Base-by-base conservation (phyloP, 92 coral and sea anemone genomes). In the Parazoanthus atlanticus region DNA sequence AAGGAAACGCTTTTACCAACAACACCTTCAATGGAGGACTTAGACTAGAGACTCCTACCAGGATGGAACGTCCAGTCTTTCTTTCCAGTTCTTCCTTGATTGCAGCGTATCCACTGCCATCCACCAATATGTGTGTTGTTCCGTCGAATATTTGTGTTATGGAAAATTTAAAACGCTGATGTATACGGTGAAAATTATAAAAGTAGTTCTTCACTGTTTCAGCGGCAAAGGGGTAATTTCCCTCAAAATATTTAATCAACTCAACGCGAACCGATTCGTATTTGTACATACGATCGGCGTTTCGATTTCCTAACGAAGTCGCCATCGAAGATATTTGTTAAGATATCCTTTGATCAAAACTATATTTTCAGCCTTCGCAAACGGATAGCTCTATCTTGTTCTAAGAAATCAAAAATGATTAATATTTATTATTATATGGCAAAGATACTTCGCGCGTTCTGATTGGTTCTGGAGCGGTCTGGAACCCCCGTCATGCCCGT, bases 201-300 rank as follows among this genome's bases (percentile, higher is more conserved):
- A 89, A 89, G 69, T 89, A 89, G 25, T 65, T 13, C 61, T 54
- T 74, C n/a, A 34, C 84, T 33, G 49, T 30, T 71, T 10, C 58
- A 23, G 47, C 65, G 1, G 56, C 41, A 40, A 52, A 29, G 33
- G 80, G 74, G 30, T 76, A 54, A 26, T 81, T 75, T 32, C 84
- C 65, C 73, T 91, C 86, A 6, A 90, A 72, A 49, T 67, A 74
- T 32, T 75, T 61, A 21, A 33, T 54, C 89, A 91, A 93, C 71
- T 84, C 85, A 12, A 28, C 58, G 46, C 91, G 73, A 70, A 90
- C 79, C 10, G 90, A 56, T 13, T 90, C 88, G 83, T 84, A 93
- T 61, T 90, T 88, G 34, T 90, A 90, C 86, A 92, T 82, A 47
- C 43, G 40, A 38, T 85, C 26, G 71, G 38, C 31, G 12, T 78